Evolutionary conservation across 2,113 vertebrate genomes (phyloP), one percentile per base, ranked within the genome.

Genomic region (Phocoena phocoena): DNA sequence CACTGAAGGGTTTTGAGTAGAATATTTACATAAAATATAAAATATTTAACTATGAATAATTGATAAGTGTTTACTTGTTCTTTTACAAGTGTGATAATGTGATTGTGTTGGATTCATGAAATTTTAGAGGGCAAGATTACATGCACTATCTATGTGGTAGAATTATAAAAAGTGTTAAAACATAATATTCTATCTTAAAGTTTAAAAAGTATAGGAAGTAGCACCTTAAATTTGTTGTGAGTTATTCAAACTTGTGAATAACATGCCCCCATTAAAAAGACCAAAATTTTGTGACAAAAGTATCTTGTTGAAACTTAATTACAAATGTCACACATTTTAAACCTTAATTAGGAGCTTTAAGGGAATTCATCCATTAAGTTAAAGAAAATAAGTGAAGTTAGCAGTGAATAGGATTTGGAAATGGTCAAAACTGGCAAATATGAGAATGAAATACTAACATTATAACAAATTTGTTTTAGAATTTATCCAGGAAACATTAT

Each of bases 291-390:
- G 28, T 94, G 60, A 81, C 65, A 73, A 74, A 95, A 94, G 6
- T 90, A 97, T 62, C 94, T 92, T 96, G 67, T 92, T 87, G 38
- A 97, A 97, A 95, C 41, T 86, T 90, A 93, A 95, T 97, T 97
- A 97, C 88, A 94, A 90, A 82, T 93, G 68, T 93, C 95, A 93
- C 70, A 97, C 74, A 93, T 97, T 96, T 97, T 81, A 62, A 93
- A 96, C 44, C 47, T 88, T 88, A 98, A 93, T 96, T 92, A 88
- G 70, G n/a, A 92, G 36, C 94, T 68, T 96, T 50, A 90, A 93
- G 50, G 28, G 23, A 84, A 94, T 95, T 94, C 92, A 88, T 70
- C 18, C 11, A 55, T 67, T 96, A 85, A 92, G 31, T 83, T 44
- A 80, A 88, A 96, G 21, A 94, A 86, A 86, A 88, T 55, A 94